A percentile compares a stretch with the other conserved stretches of the same genome.
Evolutionary conservation across 2,113 vertebrate genomes (phyloP).

Genomic region (Tupaia chinensis): DNA sequence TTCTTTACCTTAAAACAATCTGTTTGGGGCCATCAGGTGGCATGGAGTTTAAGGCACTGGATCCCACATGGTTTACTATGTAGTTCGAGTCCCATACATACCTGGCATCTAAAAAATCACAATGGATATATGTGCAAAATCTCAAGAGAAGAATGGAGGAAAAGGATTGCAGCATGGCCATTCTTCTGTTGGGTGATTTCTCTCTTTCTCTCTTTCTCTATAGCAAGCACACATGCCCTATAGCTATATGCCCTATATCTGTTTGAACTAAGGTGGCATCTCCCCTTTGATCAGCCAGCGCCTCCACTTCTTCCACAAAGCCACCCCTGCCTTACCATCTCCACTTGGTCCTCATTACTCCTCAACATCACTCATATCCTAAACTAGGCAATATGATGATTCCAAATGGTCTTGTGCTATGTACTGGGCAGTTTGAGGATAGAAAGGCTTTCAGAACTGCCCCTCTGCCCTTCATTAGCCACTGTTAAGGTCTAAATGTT

Average conservation of each 20-base stretch:
- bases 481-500: not conserved
- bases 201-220: no score
- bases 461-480: not conserved
- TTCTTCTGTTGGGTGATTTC: no score
- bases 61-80: no score
- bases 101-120: no score
- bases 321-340: not conserved
- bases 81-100: no score
- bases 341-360: not conserved
- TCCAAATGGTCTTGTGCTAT: not conserved
- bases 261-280: not conserved
- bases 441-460: not conserved
- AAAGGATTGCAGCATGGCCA: no score
- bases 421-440: not conserved
- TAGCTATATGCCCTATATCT: not conserved
- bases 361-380: not conserved
- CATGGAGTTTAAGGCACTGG: no score
- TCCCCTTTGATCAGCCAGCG: not conserved
- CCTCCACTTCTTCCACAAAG: not conserved
- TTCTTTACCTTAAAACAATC: not conserved
- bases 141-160: no score
- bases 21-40: not conserved
- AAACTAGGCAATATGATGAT: not conserved
- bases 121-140: no score
- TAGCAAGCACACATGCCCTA: no score